phyloP scores from a whole-genome alignment of 2,797 vertebrate species.

The Botia kubotai region DNA sequence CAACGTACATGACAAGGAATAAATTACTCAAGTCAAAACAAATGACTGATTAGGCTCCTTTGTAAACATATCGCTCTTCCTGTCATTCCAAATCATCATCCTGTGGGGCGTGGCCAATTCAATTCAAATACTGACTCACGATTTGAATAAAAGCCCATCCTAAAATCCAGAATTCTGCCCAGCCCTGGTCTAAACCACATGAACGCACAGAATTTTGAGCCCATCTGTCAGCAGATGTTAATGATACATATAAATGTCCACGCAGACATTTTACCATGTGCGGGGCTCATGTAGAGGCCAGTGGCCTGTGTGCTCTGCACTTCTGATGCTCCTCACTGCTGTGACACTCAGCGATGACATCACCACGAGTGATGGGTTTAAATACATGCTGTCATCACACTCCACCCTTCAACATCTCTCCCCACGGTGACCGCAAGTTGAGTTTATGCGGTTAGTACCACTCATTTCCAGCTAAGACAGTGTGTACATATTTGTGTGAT shows the following conservation, averaged over 20 bases:
- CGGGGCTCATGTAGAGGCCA: constrained; percentile 3
- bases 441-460: constrained; percentile 31
- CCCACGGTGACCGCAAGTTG: constrained; percentile 36
- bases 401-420: constrained; percentile 50
- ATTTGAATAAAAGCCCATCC: not conserved
- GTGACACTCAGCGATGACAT: constrained; percentile 35
- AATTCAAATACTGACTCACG: not conserved
- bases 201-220: not conserved
- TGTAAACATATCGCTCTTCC: not conserved
- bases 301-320: not conserved
- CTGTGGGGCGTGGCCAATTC: not conserved
- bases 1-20: too few species aligned
- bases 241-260: not conserved
- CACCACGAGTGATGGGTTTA: constrained; percentile 44
- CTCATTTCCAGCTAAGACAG: constrained; percentile 41
- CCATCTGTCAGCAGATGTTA: not conserved
- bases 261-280: not conserved
- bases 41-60: too few species aligned
- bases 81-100: not conserved
- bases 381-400: constrained; percentile 51
- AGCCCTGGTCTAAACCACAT: not conserved
- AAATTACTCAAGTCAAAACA: too few species aligned
- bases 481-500: constrained; percentile 54
- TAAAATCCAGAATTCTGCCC: not conserved
- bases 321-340: constrained; percentile 34